Evolutionary conservation across 2,888 invertebrate species (phyloP).

Genomic region (Atethmia centrago): DNA sequence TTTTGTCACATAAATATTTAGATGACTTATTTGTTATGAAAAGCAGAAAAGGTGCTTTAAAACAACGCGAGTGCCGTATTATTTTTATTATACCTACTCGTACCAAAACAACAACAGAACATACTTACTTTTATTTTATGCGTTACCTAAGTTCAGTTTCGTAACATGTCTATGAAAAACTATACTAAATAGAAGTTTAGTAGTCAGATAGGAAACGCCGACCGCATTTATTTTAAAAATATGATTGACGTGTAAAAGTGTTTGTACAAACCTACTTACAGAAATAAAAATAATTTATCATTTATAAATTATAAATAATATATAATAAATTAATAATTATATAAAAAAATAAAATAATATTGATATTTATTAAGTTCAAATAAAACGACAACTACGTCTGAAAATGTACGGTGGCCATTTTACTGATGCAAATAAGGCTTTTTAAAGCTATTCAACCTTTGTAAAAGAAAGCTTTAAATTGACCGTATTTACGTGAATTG

Average conservation of each 20-base stretch:
- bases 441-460: constrained; percentile 29
- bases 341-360: no score
- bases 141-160: neutral
- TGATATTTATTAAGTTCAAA: constrained; percentile 6
- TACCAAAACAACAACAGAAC: constrained; percentile 4
- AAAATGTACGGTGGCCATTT: constrained; percentile 1
- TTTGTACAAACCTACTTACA: no score
- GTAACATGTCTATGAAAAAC: constrained; percentile 16
- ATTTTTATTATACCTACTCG: constrained; percentile 7
- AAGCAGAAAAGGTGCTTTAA: constrained; percentile 28
- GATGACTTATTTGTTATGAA: constrained; percentile 33
- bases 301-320: no score
- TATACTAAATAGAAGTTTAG: no score
- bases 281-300: no score
- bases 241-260: no score
- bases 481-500: constrained; percentile 29
- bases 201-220: no score
- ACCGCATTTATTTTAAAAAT: no score
- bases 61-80: constrained; percentile 10
- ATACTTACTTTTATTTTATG: neutral
- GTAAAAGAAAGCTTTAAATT: constrained; percentile 22
- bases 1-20: no score
- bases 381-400: neutral
- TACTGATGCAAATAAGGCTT: neutral
- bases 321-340: no score